Conservation (phyloP, 2,797 vertebrate genomes). For the Yasuhikotakia modesta region DNA sequence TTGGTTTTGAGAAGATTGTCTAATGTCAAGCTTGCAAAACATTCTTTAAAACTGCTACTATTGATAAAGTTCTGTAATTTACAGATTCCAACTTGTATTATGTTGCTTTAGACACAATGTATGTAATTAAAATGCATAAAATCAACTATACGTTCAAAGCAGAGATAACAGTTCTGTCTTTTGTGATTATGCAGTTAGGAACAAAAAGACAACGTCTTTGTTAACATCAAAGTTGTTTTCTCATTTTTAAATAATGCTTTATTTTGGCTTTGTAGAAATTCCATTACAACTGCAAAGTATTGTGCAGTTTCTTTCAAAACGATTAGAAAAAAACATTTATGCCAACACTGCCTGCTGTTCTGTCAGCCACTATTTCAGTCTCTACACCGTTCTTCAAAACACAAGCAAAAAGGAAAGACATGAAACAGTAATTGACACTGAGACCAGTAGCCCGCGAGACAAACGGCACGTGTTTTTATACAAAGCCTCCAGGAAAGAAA, state of each 20-base stretch:
- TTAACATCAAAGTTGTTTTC: constrained; percentile 21
- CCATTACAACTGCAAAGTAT: constrained; percentile 57
- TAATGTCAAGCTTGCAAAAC: background rate
- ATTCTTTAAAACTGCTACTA: background rate
- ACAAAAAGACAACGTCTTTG: background rate
- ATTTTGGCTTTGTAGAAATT: constrained; percentile 73
- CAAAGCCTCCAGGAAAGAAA: constrained; percentile 43
- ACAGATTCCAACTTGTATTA: background rate
- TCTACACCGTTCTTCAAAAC: constrained; percentile 52
- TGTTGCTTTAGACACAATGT: constrained; percentile 9
- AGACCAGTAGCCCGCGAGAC: constrained; percentile 55
- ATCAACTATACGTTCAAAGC: background rate
- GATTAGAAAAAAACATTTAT: constrained; percentile 26
- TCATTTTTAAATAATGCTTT: constrained; percentile 81
- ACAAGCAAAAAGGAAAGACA: constrained; percentile 34
- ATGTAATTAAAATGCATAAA: constrained; percentile 49
- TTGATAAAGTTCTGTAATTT: background rate
- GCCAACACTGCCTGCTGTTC: constrained; percentile 13
- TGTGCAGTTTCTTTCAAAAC: constrained; percentile 34
- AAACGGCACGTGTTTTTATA: constrained; percentile 40
- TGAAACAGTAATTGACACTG: constrained; percentile 55
- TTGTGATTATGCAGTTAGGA: background rate
- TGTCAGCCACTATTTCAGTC: constrained; percentile 41
- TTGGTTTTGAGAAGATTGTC: background rate
- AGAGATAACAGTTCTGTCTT: background rate